Evolutionary conservation across 2,113 vertebrate species (phyloP).

Genomic region (Ibidorhyncha struthersii): DNA sequence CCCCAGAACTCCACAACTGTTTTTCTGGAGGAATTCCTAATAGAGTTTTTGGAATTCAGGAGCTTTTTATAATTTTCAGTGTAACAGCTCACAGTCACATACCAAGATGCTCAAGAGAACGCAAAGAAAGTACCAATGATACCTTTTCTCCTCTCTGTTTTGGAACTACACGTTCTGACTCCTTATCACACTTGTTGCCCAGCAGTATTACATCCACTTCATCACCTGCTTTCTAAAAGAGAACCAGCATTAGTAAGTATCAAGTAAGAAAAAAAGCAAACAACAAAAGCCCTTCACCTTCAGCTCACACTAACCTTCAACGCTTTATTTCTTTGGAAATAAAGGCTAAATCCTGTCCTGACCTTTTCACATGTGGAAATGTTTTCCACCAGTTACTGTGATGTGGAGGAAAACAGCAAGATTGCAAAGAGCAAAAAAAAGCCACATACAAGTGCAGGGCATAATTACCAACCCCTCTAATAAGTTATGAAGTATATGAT

Average conservation of each 20-base stretch:
- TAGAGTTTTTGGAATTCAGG: neutral
- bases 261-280: constrained; percentile 7
- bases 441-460: neutral
- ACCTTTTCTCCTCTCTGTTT: constrained; percentile 78
- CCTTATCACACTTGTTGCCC: constrained; percentile 79
- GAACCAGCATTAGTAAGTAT: constrained; percentile 36
- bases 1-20: neutral
- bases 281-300: neutral
- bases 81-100: neutral
- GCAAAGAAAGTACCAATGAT: constrained; percentile 20
- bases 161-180: constrained; percentile 72
- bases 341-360: neutral
- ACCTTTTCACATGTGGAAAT: neutral
- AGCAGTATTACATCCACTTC: constrained; percentile 76
- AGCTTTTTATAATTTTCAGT: neutral
- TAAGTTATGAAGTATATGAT: neutral
- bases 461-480: neutral
- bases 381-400: neutral
- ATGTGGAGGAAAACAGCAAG: neutral
- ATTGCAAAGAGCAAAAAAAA: neutral
- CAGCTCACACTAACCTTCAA: neutral
- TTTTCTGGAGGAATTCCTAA: constrained; percentile 10
- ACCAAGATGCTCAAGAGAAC: neutral
- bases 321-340: neutral
- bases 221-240: constrained; percentile 74